A percentile compares a stretch with the other conserved stretches of the same genome.
Conservation (phyloP, 2,888 invertebrate genomes). For the Thelaira solivaga region DNA sequence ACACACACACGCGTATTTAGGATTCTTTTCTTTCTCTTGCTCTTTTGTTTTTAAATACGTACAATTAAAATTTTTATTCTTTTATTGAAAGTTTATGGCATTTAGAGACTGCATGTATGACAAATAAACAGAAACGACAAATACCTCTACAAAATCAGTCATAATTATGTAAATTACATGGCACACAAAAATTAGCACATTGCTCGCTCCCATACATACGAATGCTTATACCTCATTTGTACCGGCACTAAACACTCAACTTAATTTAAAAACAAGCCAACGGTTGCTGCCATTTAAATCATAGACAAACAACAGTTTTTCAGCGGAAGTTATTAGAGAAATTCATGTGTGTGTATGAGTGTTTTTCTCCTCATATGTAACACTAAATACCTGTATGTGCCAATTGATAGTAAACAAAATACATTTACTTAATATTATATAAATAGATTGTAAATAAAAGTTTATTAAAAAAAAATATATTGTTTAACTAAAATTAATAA, state of each 20-base stretch:
- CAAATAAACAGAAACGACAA: slow-evolving; percentile 9
- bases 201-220: not conserved
- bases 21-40: too few species aligned
- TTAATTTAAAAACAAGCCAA: too few species aligned
- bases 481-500: too few species aligned
- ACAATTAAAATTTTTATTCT: too few species aligned
- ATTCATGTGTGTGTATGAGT: too few species aligned
- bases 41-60: too few species aligned
- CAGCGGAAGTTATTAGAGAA: slow-evolving; percentile 31
- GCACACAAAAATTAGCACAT: slow-evolving; percentile 47
- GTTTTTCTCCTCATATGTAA: not conserved
- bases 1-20: too few species aligned
- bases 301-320: not conserved
- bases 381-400: slow-evolving; percentile 14
- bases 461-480: too few species aligned
- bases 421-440: too few species aligned
- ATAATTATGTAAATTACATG: slow-evolving; percentile 46
- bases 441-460: too few species aligned
- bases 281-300: not conserved
- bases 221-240: too few species aligned
- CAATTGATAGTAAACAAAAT: slow-evolving; percentile 1
- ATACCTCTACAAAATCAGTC: not conserved
- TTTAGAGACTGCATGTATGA: not conserved
- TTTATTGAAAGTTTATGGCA: not conserved
- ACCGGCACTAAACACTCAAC: too few species aligned